phyloP scores from a whole-genome alignment of 1,140 invertebrate species.

The Neomicropteryx cornuta region DNA sequence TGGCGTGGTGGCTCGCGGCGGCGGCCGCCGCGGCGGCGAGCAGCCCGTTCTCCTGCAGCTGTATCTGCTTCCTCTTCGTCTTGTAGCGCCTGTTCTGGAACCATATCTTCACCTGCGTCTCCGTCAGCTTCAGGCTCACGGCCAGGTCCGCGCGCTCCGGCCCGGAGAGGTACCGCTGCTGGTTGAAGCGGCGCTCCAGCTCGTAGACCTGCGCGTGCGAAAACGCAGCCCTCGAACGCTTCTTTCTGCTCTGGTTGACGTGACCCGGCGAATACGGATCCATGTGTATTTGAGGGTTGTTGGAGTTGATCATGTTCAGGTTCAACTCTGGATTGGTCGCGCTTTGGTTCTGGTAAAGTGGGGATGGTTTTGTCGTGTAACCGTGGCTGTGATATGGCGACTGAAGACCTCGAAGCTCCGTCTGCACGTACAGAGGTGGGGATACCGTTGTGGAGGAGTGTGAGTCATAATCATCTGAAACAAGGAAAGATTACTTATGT shows the following conservation, averaged over 20 bases:
- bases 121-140: slow-evolving; percentile 76
- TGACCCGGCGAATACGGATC: slow-evolving; percentile 17
- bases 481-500: slow-evolving; percentile 17
- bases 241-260: slow-evolving; percentile 57
- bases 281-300: slow-evolving; percentile 23
- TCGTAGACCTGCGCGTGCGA: slow-evolving; percentile 93
- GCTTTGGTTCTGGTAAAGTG: slow-evolving; percentile 12
- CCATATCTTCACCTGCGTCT: slow-evolving; percentile 90
- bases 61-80: slow-evolving; percentile 89
- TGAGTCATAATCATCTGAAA: slow-evolving; percentile 43
- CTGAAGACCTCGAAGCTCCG: slow-evolving; percentile 22
- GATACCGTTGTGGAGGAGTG: slow-evolving; percentile 33
- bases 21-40: slow-evolving; percentile 42
- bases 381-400: slow-evolving; percentile 18
- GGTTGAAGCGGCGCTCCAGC: slow-evolving; percentile 85
- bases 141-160: slow-evolving; percentile 91
- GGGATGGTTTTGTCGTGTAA: slow-evolving; percentile 16
- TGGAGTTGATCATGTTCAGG: neutral
- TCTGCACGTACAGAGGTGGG: slow-evolving; percentile 22
- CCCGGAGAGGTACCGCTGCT: slow-evolving; percentile 90
- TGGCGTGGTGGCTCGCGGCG: slow-evolving; percentile 38
- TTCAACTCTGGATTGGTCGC: slow-evolving; percentile 3
- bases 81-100: slow-evolving; percentile 97
- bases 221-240: slow-evolving; percentile 88
- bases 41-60: slow-evolving; percentile 57